phyloP scores from a whole-genome alignment of 2,113 vertebrate genomes.

The Takifugu bimaculatus region DNA sequence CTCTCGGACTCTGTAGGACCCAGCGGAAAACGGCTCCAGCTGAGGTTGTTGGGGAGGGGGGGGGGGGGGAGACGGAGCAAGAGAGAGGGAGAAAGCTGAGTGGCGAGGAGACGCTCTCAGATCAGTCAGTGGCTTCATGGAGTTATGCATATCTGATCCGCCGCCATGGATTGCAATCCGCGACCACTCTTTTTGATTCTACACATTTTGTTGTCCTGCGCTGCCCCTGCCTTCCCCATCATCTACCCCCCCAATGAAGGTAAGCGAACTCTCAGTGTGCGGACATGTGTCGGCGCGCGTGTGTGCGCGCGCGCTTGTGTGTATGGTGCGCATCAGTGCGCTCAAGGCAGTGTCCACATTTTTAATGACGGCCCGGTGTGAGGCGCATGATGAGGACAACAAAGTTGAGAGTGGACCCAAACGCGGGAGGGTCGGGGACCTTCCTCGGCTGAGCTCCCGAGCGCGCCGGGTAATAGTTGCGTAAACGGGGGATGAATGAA shows the following conservation, averaged over 20 bases:
- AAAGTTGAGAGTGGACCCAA: constrained; percentile 30
- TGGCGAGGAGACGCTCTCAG: constrained; percentile 73
- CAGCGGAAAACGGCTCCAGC: constrained; percentile 70
- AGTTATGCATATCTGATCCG: constrained; percentile 88
- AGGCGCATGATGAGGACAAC: neutral
- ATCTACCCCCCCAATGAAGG: constrained; percentile 88
- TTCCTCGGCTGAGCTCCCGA: constrained; percentile 5
- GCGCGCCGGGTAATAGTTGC: constrained; percentile 24
- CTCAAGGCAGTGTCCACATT: too few species aligned
- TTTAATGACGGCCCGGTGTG: neutral
- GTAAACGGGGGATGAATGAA: constrained; percentile 18
- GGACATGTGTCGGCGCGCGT: constrained; percentile 6
- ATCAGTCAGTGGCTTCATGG: constrained; percentile 88
- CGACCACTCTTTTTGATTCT: constrained; percentile 69
- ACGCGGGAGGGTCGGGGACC: constrained; percentile 7
- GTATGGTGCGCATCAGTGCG: constrained; percentile 17
- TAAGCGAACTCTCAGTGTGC: constrained; percentile 63
- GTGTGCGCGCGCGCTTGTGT: neutral
- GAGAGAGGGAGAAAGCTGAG: constrained; percentile 56
- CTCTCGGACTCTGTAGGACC: constrained; percentile 70
- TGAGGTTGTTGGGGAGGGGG: constrained; percentile 14
- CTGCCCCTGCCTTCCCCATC: constrained; percentile 68
- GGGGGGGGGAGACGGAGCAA: constrained; percentile 32
- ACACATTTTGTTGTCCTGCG: constrained; percentile 64
- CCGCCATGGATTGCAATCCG: constrained; percentile 88